These are phyloP conservation scores for Choloepus didactylus DNA, from an alignment of 2,797 vertebrate species.

Conservation along the genomic window DNA sequence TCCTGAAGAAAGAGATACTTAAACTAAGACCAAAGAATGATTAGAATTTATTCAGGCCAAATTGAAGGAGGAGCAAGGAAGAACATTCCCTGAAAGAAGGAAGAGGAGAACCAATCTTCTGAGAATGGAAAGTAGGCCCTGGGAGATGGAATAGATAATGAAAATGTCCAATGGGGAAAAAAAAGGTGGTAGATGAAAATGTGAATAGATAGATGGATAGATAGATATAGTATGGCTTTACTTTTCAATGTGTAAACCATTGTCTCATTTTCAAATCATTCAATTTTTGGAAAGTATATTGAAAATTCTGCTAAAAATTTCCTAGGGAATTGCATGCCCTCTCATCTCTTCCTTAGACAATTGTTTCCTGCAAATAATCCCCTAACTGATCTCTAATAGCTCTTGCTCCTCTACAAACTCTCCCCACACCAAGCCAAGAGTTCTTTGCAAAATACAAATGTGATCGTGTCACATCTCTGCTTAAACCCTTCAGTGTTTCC, in stretches of 20 bases:
- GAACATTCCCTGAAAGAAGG: background rate
- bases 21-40: background rate
- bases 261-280: constrained; percentile 22
- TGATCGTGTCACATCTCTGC: background rate
- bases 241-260: background rate
- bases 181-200: background rate
- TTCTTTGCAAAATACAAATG: background rate
- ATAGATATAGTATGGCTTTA: background rate
- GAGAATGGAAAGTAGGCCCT: background rate
- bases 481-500: background rate
- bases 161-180: background rate
- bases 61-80: background rate
- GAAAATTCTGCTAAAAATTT: constrained; percentile 22
- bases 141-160: background rate
- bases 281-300: background rate
- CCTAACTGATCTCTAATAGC: background rate
- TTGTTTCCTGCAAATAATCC: background rate
- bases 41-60: background rate
- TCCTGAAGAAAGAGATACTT: background rate
- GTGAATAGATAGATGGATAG: background rate
- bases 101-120: background rate
- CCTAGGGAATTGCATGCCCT: background rate
- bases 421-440: background rate
- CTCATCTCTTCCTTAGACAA: background rate
- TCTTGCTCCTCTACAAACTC: background rate